These are phyloP conservation scores for Plutomurus gul DNA, from an alignment of 1,140 invertebrate genomes.

Conservation along the genomic window DNA sequence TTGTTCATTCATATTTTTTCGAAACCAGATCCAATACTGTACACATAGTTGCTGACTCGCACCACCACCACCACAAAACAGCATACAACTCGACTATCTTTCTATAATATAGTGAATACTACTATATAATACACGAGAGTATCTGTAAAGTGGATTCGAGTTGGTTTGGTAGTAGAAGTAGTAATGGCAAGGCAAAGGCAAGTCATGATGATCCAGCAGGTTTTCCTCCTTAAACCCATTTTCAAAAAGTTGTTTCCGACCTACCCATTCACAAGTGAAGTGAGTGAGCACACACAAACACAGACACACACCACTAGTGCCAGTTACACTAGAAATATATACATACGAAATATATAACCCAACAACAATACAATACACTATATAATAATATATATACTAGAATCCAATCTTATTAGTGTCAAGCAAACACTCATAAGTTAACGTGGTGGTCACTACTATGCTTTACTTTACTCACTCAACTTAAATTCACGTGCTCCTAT, in stretches of 20 bases:
- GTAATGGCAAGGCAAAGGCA: constrained; percentile 8
- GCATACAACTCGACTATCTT: background rate
- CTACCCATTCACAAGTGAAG: constrained; percentile 40
- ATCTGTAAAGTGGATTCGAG: background rate
- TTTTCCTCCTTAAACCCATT: constrained; percentile 39
- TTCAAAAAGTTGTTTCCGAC: constrained; percentile 48
- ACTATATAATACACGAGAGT: no score
- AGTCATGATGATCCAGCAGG: constrained; percentile 50
- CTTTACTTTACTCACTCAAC: constrained; percentile 8
- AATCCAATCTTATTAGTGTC: no score
- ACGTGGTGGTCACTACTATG: no score
- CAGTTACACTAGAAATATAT: background rate
- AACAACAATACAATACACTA: no score
- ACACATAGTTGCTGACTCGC: background rate
- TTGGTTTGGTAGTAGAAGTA: background rate
- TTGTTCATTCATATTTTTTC: constrained; percentile 50
- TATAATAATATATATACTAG: no score
- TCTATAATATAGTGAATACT: no score
- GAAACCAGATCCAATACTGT: constrained; percentile 46
- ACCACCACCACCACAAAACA: background rate
- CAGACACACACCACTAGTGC: background rate
- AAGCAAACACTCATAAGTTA: no score
- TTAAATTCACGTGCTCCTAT: background rate
- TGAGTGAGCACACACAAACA: background rate
- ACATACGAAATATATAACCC: no score